Conservation (phyloP, 2,113 vertebrate genomes). For the Theristicus caerulescens region DNA sequence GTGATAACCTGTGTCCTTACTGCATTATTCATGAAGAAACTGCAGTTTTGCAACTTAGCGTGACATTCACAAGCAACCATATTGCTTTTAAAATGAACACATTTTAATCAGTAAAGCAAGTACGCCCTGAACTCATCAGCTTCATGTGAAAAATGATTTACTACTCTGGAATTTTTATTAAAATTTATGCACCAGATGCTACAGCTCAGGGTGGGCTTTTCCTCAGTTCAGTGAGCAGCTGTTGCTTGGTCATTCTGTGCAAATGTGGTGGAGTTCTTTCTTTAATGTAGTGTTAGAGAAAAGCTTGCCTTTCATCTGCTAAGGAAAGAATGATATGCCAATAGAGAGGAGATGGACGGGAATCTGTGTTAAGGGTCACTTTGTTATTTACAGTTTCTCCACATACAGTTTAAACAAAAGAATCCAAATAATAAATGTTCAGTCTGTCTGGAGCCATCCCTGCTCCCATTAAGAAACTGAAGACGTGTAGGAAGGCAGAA, state of each 20-base stretch:
- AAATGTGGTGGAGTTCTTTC: accelerated
- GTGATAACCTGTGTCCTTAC: neutral
- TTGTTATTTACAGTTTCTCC: constrained; percentile 37
- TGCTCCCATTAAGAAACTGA: neutral
- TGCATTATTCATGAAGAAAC: neutral
- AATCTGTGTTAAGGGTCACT: constrained; percentile 5
- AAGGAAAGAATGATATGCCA: neutral
- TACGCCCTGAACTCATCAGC: neutral
- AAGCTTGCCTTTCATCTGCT: neutral
- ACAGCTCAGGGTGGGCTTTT: neutral
- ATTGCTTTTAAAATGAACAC: neutral
- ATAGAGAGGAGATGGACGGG: neutral
- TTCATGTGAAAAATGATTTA: neutral
- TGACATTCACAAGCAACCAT: neutral
- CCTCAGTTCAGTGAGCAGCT: neutral
- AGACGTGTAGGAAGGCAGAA: neutral
- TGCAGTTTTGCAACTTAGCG: neutral
- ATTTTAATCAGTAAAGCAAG: neutral
- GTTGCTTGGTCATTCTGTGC: neutral
- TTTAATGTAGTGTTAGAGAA: neutral
- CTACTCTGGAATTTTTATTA: neutral
- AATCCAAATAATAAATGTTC: constrained; percentile 2
- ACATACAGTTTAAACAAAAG: constrained; percentile 23
- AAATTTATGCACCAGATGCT: neutral
- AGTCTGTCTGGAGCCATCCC: neutral